Evolutionary conservation across 2,113 vertebrate genomes (phyloP), one percentile per base, ranked within the genome.

Genomic region (Sinosuthora webbiana): DNA sequence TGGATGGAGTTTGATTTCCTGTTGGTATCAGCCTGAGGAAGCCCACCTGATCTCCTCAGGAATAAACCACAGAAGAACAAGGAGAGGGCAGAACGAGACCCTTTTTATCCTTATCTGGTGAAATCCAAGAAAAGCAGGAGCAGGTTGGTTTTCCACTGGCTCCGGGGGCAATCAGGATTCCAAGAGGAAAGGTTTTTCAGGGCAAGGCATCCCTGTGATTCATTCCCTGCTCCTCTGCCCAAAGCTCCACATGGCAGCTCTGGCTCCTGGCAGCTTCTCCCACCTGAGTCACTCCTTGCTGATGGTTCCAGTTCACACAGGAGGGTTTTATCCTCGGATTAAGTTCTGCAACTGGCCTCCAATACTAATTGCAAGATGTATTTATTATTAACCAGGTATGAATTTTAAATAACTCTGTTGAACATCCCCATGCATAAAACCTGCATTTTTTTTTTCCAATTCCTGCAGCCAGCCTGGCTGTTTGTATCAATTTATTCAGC

Each of bases 351-450:
- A n/a, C 55, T 42, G 59, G 39, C 19, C 83, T 93, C 68, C 79
- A 67, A 75, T 60, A 68, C 60, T 93, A 86, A 94, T 75, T 96
- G 85, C 27, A 52, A 71, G 78, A 53, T 20, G 49, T 71, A 93
- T 97, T 87, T 74, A 94, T 95, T 96, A 96, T 94, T 93, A 94
- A 95, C 14, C 31, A 96, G 79, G 60, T 71, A 95, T 92, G 41
- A 92, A 95, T 96, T 94, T 92, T 90, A 93, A 83, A 92, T 75
- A 78, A 74, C 50, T 44, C 47, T 52, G 24, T 55, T 57, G 47
- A 88, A 70, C n/a, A 52, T 70, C 56, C 49, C 60, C 30, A 4
- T 59, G 20, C 24, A 78, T 74, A 83, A 96, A 93, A 44, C 23
- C 49, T 49, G 44, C 12, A 28, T 56, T 83, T 71, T 67, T 68